These are phyloP conservation scores for Drosophila lowei DNA, from an alignment of 1,140 invertebrate genomes.

Conservation along the genomic window DNA sequence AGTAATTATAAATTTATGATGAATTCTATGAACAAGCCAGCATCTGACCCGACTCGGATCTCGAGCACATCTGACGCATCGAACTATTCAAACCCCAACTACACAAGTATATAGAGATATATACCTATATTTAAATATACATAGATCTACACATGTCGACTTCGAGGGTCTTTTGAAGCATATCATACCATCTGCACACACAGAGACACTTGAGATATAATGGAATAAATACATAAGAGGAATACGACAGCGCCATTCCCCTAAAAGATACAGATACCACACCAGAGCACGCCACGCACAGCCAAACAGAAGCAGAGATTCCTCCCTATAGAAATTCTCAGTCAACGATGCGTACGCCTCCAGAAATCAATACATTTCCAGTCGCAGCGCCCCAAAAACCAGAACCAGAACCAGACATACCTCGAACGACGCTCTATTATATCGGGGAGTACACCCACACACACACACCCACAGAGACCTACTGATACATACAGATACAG, in stretches of 20 bases:
- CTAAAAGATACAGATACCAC: constrained; percentile 2
- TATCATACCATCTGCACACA: constrained; percentile 40
- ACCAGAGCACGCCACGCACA: too few species aligned
- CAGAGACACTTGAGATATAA: constrained; percentile 52
- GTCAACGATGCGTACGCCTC: constrained; percentile 61
- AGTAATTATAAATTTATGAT: constrained; percentile 20
- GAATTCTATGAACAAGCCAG: constrained; percentile 32
- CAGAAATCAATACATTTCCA: constrained; percentile 65
- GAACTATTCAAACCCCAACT: constrained; percentile 15
- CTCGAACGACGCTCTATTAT: constrained; percentile 39
- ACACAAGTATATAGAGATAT: constrained; percentile 6
- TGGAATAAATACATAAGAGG: constrained; percentile 39
- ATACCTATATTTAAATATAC: constrained; percentile 11
- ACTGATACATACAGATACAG: constrained; percentile 21
- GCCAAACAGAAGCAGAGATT: constrained; percentile 11
- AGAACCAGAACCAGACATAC: constrained; percentile 45
- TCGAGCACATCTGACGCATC: constrained; percentile 51
- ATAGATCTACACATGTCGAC: constrained; percentile 36
- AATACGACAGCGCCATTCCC: constrained; percentile 31
- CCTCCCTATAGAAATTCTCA: constrained; percentile 23
- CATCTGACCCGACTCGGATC: constrained; percentile 7
- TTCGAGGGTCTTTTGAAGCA: constrained; percentile 35
- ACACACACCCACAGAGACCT: constrained; percentile 17
- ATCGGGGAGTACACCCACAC: constrained; percentile 37
- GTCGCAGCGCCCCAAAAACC: constrained; percentile 56